Evolutionary conservation across 2,113 vertebrate species (phyloP), one percentile per base, ranked within the genome.

Genomic region (Pangasianodon hypophthalmus): DNA sequence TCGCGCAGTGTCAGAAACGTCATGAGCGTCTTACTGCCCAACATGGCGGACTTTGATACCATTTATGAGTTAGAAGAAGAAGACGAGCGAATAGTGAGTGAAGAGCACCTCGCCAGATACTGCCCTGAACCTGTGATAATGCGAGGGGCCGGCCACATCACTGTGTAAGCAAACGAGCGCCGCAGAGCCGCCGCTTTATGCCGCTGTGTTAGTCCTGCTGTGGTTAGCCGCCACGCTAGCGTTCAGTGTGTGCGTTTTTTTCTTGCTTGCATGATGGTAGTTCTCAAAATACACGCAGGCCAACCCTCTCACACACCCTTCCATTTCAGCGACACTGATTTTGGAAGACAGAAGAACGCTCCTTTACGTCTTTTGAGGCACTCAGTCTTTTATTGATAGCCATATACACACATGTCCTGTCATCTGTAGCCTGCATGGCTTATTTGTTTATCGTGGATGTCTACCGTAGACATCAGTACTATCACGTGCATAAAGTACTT

Each of bases 1-100:
- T 58, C 41, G 54, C 77, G 84, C 91, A 73, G 73, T 73, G 90
- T 87, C 90, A 90, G 91, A 94, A 94, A 97, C 97, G 96, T 97
- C 97, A 98, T 97, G 97, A 98, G 97, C 95, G 97, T 97, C 94
- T 95, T 97, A 93, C 97, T 97, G 75, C 96, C 97, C 97, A 98
- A 99, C 96, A 99, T 99, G 98, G 98, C 98, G 97, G 98, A 98
- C 95, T 99, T 99, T 95, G 98, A 99, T 96, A 98, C 97, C 92
- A 99, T 99, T 97, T 99, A 97, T 91, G 98, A 99, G 96, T 96
- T 99, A 95, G 98, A 98, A 96, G 98, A 99, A 88, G 97, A 98
- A 60, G 97, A 97, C 87, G 97, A 97, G 81, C 96, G 95, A 54
- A 97, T 98, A 94, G 97, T 97, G 94, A 98, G 97, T 85, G 97